Evolutionary conservation across 2,888 invertebrate species (phyloP).

Genomic region (Archips xylosteana): DNA sequence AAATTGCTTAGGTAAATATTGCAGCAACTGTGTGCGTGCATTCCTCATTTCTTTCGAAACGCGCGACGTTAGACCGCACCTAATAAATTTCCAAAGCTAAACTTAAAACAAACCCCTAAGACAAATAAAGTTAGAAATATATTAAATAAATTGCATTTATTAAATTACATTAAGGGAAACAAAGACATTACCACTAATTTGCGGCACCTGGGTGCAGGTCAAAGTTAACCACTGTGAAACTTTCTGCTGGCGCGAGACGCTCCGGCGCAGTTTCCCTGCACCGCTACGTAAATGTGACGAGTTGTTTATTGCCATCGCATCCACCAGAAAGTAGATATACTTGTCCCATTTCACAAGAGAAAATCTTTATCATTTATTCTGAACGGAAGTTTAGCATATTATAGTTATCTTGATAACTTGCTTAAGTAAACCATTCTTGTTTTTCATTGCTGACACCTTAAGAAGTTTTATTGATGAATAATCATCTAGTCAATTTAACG

Average conservation of each 20-base stretch:
- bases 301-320: constrained; percentile 18
- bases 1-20: neutral
- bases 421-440: neutral
- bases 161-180: neutral
- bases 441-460: neutral
- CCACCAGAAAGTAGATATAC: constrained; percentile 28
- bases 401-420: constrained; percentile 10
- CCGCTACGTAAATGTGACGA: constrained; percentile 4
- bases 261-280: constrained; percentile 27
- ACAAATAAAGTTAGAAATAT: neutral
- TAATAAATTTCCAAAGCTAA: neutral
- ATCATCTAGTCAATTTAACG: constrained; percentile 49
- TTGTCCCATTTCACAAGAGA: constrained; percentile 28
- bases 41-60: neutral
- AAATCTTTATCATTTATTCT: constrained; percentile 12
- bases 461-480: constrained; percentile 8
- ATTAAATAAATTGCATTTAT: neutral
- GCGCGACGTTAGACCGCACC: neutral
- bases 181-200: constrained; percentile 45
- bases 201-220: constrained; percentile 46
- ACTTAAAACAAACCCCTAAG: neutral
- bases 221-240: constrained; percentile 39
- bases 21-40: neutral
- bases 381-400: constrained; percentile 19
- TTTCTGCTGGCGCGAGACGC: constrained; percentile 32